Evolutionary conservation across 2,797 vertebrate species (phyloP).

Genomic region (Gadopsis marmoratus): DNA sequence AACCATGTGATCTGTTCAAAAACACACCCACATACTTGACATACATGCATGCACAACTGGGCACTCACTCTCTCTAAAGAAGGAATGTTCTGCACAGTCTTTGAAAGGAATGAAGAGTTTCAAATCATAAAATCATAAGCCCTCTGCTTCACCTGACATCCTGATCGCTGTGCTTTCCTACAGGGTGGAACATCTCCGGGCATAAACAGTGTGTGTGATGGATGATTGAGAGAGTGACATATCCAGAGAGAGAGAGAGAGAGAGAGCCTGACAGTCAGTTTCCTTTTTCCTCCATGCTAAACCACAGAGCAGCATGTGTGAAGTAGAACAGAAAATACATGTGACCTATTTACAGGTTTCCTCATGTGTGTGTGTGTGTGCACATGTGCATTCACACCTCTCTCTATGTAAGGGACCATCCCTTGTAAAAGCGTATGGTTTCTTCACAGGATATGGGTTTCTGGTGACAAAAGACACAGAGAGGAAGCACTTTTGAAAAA

Average conservation of each 20-base stretch:
- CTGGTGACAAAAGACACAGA: slow-evolving; percentile 70
- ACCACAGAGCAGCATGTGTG: slow-evolving; percentile 49
- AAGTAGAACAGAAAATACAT: slow-evolving; percentile 63
- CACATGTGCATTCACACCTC: slow-evolving; percentile 28
- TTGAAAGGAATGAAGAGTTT: slow-evolving; percentile 32
- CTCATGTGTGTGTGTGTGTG: slow-evolving; percentile 12
- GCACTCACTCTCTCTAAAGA: slow-evolving; percentile 27
- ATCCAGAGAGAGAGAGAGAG: neutral
- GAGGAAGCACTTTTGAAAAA: slow-evolving; percentile 64
- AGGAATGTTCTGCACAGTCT: slow-evolving; percentile 20
- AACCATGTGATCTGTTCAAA: slow-evolving; percentile 83
- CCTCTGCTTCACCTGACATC: slow-evolving; percentile 32
- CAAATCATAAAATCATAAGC: slow-evolving; percentile 23
- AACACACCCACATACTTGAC: slow-evolving; percentile 51
- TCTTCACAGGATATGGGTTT: slow-evolving; percentile 85
- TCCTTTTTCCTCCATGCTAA: slow-evolving; percentile 42
- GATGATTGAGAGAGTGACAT: slow-evolving; percentile 20
- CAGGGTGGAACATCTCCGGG: slow-evolving; percentile 23
- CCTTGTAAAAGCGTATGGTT: slow-evolving; percentile 81
- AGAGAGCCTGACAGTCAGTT: neutral
- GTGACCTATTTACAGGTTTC: slow-evolving; percentile 75
- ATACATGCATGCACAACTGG: slow-evolving; percentile 45
- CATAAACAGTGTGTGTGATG: slow-evolving; percentile 37
- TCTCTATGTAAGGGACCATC: slow-evolving; percentile 76
- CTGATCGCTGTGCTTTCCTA: slow-evolving; percentile 43